Evolutionary conservation across 2,888 invertebrate genomes (phyloP), one percentile per base, ranked within the genome.

Genomic region (Bellardia pandia): DNA sequence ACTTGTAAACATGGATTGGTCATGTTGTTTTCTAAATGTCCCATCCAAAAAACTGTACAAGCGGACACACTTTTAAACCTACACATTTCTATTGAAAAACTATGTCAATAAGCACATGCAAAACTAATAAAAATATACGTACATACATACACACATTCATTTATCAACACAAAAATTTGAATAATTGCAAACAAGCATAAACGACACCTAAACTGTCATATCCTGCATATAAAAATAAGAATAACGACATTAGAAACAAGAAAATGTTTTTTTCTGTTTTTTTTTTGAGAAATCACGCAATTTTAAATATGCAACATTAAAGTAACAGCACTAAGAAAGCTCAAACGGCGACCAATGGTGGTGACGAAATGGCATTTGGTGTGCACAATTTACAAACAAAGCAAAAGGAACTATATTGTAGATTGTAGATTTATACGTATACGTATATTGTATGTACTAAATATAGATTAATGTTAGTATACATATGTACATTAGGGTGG

Each of bases 141-240:
- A 23, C 23, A 23, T 23, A 23, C 11, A 11, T 13, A 13, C 13
- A 13, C 16, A 23, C 30, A 72, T 8, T 3, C 30, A 72, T 8
- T 3, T 8, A 48, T 5, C 3, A 30, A n/a, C 60, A 62, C n/a
- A 56, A 75, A 56, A 75, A 72, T 37, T 62, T 79, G 69, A 85
- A 62, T 79, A 75, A 75, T 75, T 66, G 75, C 53, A 53, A 85
- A 85, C 74, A 79, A 62, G 45, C 68, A 75, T 40, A 85, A 85
- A 75, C 62, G 75, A 45, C 85, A 69, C 60, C 78, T 85, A 85
- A 85, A 79, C 84, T 85, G 78, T 79, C 78, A 79, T 62, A 79
- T 79, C 78, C 78, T 85, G 68, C 40, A 51, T 16, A 72, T 71
- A 69, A 53, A 62, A 66, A 58, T 13, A 72, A 64, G 6, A 37